Percentiles rank a stretch among this genome's conserved stretches.
phyloP scores from a whole-genome alignment of 2,797 vertebrate genomes.

The Acanthopagrus latus region DNA sequence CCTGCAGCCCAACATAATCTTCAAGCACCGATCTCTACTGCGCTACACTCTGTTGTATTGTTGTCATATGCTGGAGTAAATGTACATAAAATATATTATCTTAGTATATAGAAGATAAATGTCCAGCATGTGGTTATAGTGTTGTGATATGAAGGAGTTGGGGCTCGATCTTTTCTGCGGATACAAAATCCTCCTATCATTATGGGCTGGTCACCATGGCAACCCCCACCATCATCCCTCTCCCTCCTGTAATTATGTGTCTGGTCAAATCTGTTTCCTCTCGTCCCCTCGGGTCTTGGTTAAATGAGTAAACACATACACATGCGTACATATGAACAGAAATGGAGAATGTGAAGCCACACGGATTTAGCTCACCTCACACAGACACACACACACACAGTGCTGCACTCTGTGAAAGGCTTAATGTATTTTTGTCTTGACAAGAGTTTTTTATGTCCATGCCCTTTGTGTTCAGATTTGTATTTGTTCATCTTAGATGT shows the following conservation, averaged over 20 bases:
- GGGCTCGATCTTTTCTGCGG: slow-evolving; percentile 44
- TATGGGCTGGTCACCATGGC: slow-evolving; percentile 68
- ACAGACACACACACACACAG: slow-evolving; percentile 5
- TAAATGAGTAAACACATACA: slow-evolving; percentile 61
- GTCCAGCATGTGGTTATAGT: slow-evolving; percentile 34
- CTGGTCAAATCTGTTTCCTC: slow-evolving; percentile 76
- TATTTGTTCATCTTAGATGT: background rate
- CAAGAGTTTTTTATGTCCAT: background rate
- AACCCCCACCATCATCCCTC: slow-evolving; percentile 66
- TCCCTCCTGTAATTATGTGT: slow-evolving; percentile 74
- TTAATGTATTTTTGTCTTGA: slow-evolving; percentile 26
- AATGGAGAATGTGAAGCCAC: slow-evolving; percentile 17
- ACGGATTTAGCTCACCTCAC: background rate
- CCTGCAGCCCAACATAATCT: background rate
- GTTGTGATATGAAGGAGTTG: slow-evolving; percentile 47
- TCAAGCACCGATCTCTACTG: background rate
- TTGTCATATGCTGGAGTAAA: background rate
- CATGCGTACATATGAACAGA: slow-evolving; percentile 33
- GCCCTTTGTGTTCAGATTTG: background rate
- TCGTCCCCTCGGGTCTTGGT: slow-evolving; percentile 54
- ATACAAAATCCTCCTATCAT: slow-evolving; percentile 67
- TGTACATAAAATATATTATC: background rate
- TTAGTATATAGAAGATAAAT: background rate
- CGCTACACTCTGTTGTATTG: background rate
- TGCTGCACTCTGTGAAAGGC: background rate